These are phyloP conservation scores for Diceros bicornis DNA, from an alignment of 2,797 vertebrate genomes.

Conservation along the genomic window DNA sequence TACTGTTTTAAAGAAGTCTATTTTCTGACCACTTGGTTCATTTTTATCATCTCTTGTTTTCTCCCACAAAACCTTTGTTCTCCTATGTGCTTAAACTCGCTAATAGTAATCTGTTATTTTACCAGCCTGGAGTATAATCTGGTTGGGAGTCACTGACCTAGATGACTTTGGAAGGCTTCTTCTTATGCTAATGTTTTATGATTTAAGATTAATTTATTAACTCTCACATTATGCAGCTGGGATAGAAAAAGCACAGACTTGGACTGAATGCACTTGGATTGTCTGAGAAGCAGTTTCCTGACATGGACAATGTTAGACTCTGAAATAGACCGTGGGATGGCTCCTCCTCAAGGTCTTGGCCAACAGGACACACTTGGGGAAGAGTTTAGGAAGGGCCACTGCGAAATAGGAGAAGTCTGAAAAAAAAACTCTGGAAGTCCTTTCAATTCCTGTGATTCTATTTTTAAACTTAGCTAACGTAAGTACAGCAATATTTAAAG, in stretches of 20 bases:
- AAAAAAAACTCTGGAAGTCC: not conserved
- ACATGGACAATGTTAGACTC: not conserved
- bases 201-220: not conserved
- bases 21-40: not conserved
- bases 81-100: not conserved
- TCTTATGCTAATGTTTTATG: not conserved
- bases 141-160: conserved; percentile 1
- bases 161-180: not conserved
- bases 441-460: conserved; percentile 43
- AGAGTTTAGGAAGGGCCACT: not conserved
- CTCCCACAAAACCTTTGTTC: not conserved
- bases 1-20: not conserved
- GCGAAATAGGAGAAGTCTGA: not conserved
- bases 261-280: not conserved
- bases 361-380: not conserved
- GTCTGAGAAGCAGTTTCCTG: not conserved
- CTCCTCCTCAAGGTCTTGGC: not conserved
- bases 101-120: not conserved
- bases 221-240: not conserved
- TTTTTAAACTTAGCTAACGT: not conserved
- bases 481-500: conserved; percentile 61
- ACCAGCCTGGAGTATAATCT: not conserved
- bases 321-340: not conserved
- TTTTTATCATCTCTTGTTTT: not conserved
- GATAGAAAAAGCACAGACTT: not conserved